A percentile compares a stretch with the other conserved stretches of the same genome.
phyloP scores from a whole-genome alignment of 1,140 invertebrate genomes.

The Aphelenchoides avenae region DNA sequence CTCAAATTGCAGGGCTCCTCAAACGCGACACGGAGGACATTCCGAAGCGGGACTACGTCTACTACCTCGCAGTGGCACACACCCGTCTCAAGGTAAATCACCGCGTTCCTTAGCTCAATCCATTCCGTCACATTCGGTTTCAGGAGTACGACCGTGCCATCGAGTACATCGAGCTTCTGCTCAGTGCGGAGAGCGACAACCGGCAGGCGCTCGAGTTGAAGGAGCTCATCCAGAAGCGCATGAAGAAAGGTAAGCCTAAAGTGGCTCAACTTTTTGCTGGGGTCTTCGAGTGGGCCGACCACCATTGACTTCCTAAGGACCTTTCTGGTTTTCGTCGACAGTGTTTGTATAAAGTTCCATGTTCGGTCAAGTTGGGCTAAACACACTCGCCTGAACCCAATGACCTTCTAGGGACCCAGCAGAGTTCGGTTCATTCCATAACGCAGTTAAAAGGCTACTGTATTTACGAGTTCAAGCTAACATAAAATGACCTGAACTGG shows the following conservation, averaged over 20 bases:
- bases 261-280: too few relatives aligned
- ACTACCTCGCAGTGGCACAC: slow-evolving; percentile 85
- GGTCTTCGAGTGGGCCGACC: too few relatives aligned
- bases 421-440: neutral
- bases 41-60: slow-evolving; percentile 81
- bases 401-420: too few relatives aligned
- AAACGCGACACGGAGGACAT: slow-evolving; percentile 72
- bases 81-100: slow-evolving; percentile 73
- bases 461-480: too few relatives aligned
- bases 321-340: too few relatives aligned
- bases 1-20: slow-evolving; percentile 69
- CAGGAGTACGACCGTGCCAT: slow-evolving; percentile 79
- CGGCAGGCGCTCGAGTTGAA: slow-evolving; percentile 77
- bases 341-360: too few relatives aligned
- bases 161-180: slow-evolving; percentile 74
- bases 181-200: slow-evolving; percentile 83
- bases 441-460: slow-evolving; percentile 12
- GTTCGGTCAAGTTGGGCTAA: too few relatives aligned
- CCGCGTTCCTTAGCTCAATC: too few relatives aligned
- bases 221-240: slow-evolving; percentile 75
- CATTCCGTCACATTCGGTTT: slow-evolving; percentile 41
- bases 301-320: too few relatives aligned
- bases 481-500: too few relatives aligned
- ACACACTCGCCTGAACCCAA: too few relatives aligned
- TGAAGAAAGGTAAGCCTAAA: slow-evolving; percentile 71